phyloP scores from a whole-genome alignment of 2,113 vertebrate genomes.

The Salvelinus namaycush region DNA sequence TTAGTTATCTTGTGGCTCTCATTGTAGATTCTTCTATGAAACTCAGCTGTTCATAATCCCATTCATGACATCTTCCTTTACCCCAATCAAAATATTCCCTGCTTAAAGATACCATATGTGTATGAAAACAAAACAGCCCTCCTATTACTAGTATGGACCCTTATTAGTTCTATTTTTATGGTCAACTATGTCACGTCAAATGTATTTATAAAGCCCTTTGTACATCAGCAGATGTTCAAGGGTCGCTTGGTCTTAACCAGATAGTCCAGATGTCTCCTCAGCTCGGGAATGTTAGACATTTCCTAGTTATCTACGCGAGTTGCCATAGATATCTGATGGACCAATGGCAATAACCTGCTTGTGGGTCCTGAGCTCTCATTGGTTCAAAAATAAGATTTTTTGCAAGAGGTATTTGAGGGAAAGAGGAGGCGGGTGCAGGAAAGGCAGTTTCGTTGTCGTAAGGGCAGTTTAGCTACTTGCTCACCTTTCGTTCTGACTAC shows the following conservation, averaged over 20 bases:
- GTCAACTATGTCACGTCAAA: no score
- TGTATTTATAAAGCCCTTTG: no score
- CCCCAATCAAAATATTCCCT: no score
- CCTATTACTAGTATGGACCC: no score
- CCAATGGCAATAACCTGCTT: background rate
- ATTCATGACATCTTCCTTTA: no score
- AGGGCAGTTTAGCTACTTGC: background rate
- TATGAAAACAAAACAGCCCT: no score
- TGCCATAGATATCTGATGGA: background rate
- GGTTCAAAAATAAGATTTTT: conserved; percentile 17
- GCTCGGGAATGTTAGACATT: conserved; percentile 16
- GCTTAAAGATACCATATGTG: no score
- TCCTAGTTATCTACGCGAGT: background rate
- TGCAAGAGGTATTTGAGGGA: background rate
- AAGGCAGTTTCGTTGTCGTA: conserved; percentile 12
- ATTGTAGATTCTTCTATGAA: no score
- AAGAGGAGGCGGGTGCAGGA: conserved; percentile 30
- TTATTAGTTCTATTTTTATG: no score
- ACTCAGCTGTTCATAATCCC: no score
- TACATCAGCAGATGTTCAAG: no score
- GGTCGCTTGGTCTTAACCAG: conserved; percentile 19
- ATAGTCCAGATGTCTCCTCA: conserved; percentile 32
- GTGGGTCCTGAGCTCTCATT: conserved; percentile 22
- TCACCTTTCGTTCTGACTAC: background rate
- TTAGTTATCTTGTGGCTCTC: no score